Percentiles rank a stretch among this genome's conserved stretches.
phyloP scores from a whole-genome alignment of 2,797 vertebrate genomes.

The Acrossocheilus wenchowensis region DNA sequence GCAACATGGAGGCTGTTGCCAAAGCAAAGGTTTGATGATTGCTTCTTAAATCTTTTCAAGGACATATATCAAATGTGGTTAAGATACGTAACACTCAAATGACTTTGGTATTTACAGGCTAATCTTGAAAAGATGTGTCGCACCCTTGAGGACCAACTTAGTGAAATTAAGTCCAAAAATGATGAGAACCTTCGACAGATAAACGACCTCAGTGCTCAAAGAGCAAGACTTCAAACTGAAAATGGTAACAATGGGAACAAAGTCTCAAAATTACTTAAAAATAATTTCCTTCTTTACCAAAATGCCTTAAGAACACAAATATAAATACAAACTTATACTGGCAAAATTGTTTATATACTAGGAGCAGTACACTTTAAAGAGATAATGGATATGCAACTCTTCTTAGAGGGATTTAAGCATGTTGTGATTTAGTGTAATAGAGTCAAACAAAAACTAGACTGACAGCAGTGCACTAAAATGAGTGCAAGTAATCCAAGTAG shows the following conservation, averaged over 20 bases:
- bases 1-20: slow-evolving; percentile 82
- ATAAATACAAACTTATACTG: neutral
- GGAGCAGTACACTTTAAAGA: neutral
- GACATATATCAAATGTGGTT: no score
- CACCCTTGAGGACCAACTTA: slow-evolving; percentile 85
- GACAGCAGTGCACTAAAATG: neutral
- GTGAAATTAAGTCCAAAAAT: slow-evolving; percentile 83
- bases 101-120: slow-evolving; percentile 70
- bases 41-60: slow-evolving; percentile 35
- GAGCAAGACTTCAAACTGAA: slow-evolving; percentile 87
- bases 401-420: neutral
- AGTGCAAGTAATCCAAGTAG: no score
- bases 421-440: neutral
- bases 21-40: slow-evolving; percentile 83
- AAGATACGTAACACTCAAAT: slow-evolving; percentile 26
- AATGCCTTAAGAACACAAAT: neutral
- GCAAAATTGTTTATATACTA: neutral
- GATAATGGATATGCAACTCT: neutral
- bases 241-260: slow-evolving; percentile 75
- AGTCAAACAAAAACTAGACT: neutral
- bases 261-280: neutral
- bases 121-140: slow-evolving; percentile 88
- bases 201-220: slow-evolving; percentile 82
- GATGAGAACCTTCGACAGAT: slow-evolving; percentile 82
- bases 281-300: neutral